Evolutionary conservation across 2,888 invertebrate species (phyloP).

Genomic region (Trachelus iudaicus): DNA sequence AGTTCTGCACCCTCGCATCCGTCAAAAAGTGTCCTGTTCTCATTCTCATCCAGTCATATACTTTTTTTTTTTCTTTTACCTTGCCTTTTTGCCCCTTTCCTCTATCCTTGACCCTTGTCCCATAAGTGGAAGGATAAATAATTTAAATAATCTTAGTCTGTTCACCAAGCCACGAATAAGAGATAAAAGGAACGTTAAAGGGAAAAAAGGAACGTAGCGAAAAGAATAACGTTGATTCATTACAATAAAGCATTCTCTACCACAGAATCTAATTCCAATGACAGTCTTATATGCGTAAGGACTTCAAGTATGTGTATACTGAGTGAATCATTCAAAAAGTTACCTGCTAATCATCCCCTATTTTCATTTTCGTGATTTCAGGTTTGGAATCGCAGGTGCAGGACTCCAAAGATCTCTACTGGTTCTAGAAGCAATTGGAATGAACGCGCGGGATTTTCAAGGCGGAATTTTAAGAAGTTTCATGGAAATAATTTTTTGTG

Average conservation of each 20-base stretch:
- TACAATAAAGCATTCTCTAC: no score
- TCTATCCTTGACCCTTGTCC: neutral
- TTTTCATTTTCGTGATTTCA: constrained; percentile 39
- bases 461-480: neutral
- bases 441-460: neutral
- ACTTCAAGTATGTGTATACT: no score
- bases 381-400: constrained; percentile 59
- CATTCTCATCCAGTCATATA: neutral
- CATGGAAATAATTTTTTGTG: no score
- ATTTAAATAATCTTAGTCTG: constrained; percentile 1
- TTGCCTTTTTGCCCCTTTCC: neutral
- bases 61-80: neutral
- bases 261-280: no score
- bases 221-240: no score
- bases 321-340: no score
- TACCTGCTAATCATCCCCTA: constrained; percentile 8
- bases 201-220: no score
- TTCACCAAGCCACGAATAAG: neutral
- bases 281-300: no score
- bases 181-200: neutral
- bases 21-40: constrained; percentile 34
- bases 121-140: constrained; percentile 4
- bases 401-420: constrained; percentile 59
- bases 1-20: constrained; percentile 62
- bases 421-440: constrained; percentile 52